Base-by-base conservation (phyloP, 2,888 invertebrate species). In the Drosophila vallismaia region DNA sequence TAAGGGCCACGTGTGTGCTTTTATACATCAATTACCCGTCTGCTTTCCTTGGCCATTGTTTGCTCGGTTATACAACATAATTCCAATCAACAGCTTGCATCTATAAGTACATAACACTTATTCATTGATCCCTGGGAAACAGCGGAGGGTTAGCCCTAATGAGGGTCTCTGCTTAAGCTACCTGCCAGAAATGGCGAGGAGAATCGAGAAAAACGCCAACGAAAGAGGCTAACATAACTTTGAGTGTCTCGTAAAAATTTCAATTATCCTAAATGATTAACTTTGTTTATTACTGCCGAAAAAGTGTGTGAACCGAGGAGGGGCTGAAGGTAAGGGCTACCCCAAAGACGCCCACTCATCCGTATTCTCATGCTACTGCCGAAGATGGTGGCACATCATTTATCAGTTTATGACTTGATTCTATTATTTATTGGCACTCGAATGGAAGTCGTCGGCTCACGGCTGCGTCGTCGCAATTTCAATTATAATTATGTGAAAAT, bases 231-330 rank as follows among this genome's bases (percentile, higher is more conserved):
- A 66, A 72, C 62, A 67, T 62, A 79, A 69, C 71, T 73, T 79
- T 77, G 86, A 82, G 81, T 77, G 79, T 83, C 87, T 82, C 82
- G 81, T 89, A 89, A 89, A 89, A 89, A 87, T 88, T 89, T 89
- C 89, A 89, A 89, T 89, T 89, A 89, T 89, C 83, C 76, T 77
- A 86, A 89, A 89, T 89, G 89, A 88, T 89, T 89, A 89, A 89
- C 88, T 88, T 85, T 79, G 79, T 88, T 88, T 89, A 88, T 86
- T 86, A 87, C 76, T 68, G 44, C 29, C 50, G 19, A 26, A 38
- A 28, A 38, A 46, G 10, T 28, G 45, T 40, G 33, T 31, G 14
- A 24, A 26, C n/a, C 10, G 10, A 26, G 36, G 8, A 42, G 7
- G 40, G 40, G 40, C 14, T 14, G 26, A 19, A 8, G n/a, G 31